phyloP scores from a whole-genome alignment of 2,113 vertebrate species.

The Podarcis raffonei region DNA sequence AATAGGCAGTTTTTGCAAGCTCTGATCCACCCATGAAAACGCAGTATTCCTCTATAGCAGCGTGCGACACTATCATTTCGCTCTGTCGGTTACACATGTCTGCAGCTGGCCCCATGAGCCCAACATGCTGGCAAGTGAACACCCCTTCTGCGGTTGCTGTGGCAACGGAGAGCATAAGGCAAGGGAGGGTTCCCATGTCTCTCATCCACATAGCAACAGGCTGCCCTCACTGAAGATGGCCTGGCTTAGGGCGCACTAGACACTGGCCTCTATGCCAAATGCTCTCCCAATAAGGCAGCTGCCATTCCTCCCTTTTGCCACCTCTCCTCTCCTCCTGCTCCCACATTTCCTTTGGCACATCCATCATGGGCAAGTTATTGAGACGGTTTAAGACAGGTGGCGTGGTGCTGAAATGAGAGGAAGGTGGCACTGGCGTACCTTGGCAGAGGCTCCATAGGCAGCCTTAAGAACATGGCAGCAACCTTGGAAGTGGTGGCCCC shows the following conservation, averaged over 20 bases:
- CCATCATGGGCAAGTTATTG: background rate
- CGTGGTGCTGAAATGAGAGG: background rate
- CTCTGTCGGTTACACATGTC: background rate
- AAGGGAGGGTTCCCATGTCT: background rate
- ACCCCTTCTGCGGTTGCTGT: background rate
- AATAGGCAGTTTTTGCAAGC: background rate
- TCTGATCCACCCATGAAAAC: background rate
- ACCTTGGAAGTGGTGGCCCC: background rate
- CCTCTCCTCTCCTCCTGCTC: background rate
- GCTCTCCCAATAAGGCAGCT: background rate
- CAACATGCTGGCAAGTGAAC: background rate
- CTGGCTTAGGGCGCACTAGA: background rate
- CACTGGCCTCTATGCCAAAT: background rate
- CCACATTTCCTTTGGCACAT: background rate
- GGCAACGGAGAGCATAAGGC: background rate
- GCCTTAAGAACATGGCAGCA: too few relatives aligned
- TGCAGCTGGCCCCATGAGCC: background rate
- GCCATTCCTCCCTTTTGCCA: background rate
- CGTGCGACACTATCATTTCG: background rate
- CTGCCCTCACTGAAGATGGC: background rate
- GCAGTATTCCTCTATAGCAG: background rate
- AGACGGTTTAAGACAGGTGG: background rate
- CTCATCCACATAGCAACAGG: conserved; percentile 14
- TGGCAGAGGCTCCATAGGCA: background rate
- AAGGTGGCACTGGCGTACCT: background rate